Base-by-base conservation (phyloP, 2,888 invertebrate genomes). In the Alloscopus bannaensis region DNA sequence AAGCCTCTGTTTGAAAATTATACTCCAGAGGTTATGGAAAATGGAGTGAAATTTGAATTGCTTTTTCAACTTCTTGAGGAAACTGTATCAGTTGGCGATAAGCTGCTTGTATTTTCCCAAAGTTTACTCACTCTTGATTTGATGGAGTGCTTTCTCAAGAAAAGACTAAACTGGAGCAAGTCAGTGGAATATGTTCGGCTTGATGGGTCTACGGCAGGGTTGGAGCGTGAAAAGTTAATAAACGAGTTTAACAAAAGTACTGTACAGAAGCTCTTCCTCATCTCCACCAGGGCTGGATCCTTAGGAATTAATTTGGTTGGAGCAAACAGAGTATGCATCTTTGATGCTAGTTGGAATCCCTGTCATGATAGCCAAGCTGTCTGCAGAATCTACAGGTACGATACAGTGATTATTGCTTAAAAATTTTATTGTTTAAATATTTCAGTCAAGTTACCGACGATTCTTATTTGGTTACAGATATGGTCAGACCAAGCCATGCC, bases 311-410 rank as follows among this genome's bases (percentile, higher is more conserved):
- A 99, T 90, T 91, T 99, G 82, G 95, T 98, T 22, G 98, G 98
- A 18, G 99, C 99, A 0, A 99, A 98, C 89, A 91, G 99, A 36
- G 99, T 99, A 3, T 94, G 98, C 50, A 97, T 99, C 62, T 94
- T 99, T 87, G 99, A 99, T 88, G 98, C 99, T 16, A 66, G 75
- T 40, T 99, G 99, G 98, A 99, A 99, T 90, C 99, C 99, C 0
- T 99, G 99, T 87, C 99, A 99, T 87, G 98, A 98, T 88, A 96
- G 96, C 0, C 97, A 97, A 90, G 99, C 99, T 31, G 98, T 99
- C 16, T 99, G 99, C 88, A 91, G 99, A 85, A 97, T 99, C 47
- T 97, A 96, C 88, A 91, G 94, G 91, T 89, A 76, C 64, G 68
- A 16, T 57, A n/a, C 22, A 59, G 24, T 64, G 6, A 65, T 47